Evolutionary conservation across 2,113 vertebrate genomes (phyloP).

Genomic region (Heterocephalus glaber): DNA sequence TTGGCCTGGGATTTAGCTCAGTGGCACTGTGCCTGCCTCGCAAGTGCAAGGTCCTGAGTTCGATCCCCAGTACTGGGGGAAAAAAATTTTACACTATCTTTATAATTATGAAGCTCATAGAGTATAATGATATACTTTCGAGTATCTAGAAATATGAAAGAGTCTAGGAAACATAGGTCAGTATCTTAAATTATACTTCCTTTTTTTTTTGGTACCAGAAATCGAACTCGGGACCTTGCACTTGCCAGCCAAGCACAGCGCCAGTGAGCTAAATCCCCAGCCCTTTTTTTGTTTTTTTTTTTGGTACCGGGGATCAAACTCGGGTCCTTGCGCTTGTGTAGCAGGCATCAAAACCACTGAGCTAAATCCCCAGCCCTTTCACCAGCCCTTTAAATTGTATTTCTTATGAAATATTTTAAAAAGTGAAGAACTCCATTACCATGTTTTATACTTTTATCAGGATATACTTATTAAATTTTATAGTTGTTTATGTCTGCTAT

Average conservation of each 20-base stretch:
- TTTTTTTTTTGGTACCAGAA: too few relatives aligned
- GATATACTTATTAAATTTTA: conserved; percentile 67
- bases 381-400: background rate
- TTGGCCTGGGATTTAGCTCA: background rate
- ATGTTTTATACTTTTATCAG: conserved; percentile 61
- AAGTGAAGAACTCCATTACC: conserved; percentile 56
- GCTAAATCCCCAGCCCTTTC: background rate
- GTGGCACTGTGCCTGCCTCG: too few relatives aligned
- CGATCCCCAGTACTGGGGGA: too few relatives aligned
- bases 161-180: conserved; percentile 31
- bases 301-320: too few relatives aligned
- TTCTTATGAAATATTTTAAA: conserved; percentile 51
- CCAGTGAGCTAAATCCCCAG: too few relatives aligned
- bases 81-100: conserved; percentile 61
- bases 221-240: too few relatives aligned
- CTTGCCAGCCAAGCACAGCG: too few relatives aligned
- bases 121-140: conserved; percentile 62
- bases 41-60: too few relatives aligned
- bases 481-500: conserved; percentile 62
- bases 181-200: background rate
- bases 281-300: too few relatives aligned
- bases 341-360: too few relatives aligned
- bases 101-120: conserved; percentile 56
- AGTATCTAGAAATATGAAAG: conserved; percentile 62
- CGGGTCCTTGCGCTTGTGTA: too few relatives aligned